Base-by-base conservation (phyloP, 1,140 invertebrate species). In the Meloidogyne hapla region DNA sequence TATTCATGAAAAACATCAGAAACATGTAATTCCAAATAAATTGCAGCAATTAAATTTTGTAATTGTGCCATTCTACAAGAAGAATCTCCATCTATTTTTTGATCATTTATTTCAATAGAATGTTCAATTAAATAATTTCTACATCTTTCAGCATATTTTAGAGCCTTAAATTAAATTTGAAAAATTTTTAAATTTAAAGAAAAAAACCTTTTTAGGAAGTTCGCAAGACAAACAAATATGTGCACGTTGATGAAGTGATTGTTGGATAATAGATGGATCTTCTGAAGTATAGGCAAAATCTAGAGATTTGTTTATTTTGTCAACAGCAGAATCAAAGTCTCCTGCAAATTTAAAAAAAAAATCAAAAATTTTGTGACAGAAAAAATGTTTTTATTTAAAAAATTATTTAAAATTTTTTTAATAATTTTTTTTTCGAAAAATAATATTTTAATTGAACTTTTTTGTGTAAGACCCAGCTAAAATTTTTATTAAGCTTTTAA, bases 231-330 rank as follows among this genome's bases (percentile, higher is more conserved):
- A 63, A 38, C 48, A 63, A 73, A 73, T 73, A 64, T 73, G 48
- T 26, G 70, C 70, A 38, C 70, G 70, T 33, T 73, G 70, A 73
- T 73, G 70, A n/a, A 73, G 56, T 42, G 70, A 61, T 61, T 73
- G 70, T 64, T 73, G 70, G 3, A 73, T 73, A 61, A 73, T 42
- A 63, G 40, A 33, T n/a, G 70, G 70, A 73, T 73, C 40, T 61
- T 62, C 70, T 26, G 70, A 63, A 63, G 61, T 56, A 73, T 73
- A 73, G 10, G 70, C 70, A 62, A 61, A 73, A 61, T 73, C 70
- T 40, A 73, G 23, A 9, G 70, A 73, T 26, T 15, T 25, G 21
- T 13, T 21, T 26, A 73, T 73, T 73, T 73, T 73, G 2, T 73
- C 56, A 33, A 73, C 40, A 21, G 70, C 70, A 64, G 70, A 73